Evolutionary conservation across 2,888 invertebrate species (phyloP), one percentile per base, ranked within the genome.

Genomic region (Pocota personata): DNA sequence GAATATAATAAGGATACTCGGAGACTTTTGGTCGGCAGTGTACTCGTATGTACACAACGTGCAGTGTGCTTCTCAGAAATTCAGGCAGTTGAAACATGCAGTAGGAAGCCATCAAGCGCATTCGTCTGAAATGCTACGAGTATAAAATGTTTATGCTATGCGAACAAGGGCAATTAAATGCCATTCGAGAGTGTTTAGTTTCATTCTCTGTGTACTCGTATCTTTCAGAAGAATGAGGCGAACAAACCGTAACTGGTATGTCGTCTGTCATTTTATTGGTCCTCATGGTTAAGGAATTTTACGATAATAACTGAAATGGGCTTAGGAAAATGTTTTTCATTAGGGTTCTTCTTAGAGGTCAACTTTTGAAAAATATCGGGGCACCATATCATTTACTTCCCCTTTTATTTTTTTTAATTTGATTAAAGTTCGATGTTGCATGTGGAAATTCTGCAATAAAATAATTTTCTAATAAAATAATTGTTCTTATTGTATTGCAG

Each of bases 81-180:
- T 3, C n/a, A 16, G 14, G 16, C 14, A 55, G 55, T 27, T 30
- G 5, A 30, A 55, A 3, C 30, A 14, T 30, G 30, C 16, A 24
- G n/a, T 14, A 10, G 24, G 24, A 24, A 7, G 21, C 12, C 48
- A 58, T 48, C 37, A 19, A 69, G 32, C 14, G 66, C 55, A 76
- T 75, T 57, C 76, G 30, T 37, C 46, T 46, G 46, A 48, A 40
- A 67, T 66, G 35, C 76, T n/a, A n/a, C n/a, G n/a, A n/a, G n/a
- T 12, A 55, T 57, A 57, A 76, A 76, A 35, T 66, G 76, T 67
- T 76, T 58, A 27, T 48, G 14, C 14, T 12, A n/a, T 37, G 8
- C 30, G 40, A 24, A 40, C 24, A 16, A 10, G 40, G 40, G 46
- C 50, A 67, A 67, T 76, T 76, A 69, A 77, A 58, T 69, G 27